These are phyloP conservation scores for Manis crassicaudata DNA, from an alignment of 2,797 vertebrate species.

Conservation along the genomic window DNA sequence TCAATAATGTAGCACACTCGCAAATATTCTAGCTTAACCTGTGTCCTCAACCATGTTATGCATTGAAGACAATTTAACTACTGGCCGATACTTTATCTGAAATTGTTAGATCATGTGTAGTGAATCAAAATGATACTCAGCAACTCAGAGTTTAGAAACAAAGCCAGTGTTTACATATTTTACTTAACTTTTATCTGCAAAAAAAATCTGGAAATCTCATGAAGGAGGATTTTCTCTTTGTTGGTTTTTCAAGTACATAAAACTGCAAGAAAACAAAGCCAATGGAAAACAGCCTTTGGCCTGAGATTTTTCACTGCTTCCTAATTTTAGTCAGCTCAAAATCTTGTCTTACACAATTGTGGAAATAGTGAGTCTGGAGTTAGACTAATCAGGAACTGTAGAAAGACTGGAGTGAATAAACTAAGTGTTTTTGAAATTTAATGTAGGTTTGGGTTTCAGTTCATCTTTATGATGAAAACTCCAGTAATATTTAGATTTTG, in stretches of 20 bases:
- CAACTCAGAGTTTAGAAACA: slow-evolving; percentile 7
- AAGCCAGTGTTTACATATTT: slow-evolving; percentile 68
- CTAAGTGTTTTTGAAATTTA: slow-evolving; percentile 59
- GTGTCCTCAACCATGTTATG: background rate
- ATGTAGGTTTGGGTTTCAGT: slow-evolving; percentile 56
- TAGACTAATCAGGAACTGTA: slow-evolving; percentile 68
- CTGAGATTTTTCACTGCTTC: slow-evolving; percentile 64
- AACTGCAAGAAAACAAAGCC: slow-evolving; percentile 70
- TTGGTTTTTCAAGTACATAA: slow-evolving; percentile 73
- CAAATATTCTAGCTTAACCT: background rate
- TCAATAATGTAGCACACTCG: background rate
- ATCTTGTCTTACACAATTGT: slow-evolving; percentile 76
- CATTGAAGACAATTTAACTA: background rate
- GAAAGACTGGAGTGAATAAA: slow-evolving; percentile 57
- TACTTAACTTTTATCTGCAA: slow-evolving; percentile 68
- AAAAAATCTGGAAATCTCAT: slow-evolving; percentile 73
- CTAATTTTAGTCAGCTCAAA: slow-evolving; percentile 76
- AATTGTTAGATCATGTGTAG: background rate
- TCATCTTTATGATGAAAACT: slow-evolving; percentile 53
- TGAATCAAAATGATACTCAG: background rate
- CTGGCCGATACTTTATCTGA: background rate
- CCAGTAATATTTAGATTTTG: slow-evolving; percentile 28
- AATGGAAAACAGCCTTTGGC: slow-evolving; percentile 80
- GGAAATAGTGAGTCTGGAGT: slow-evolving; percentile 75
- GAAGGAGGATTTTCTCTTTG: slow-evolving; percentile 73